phyloP scores from a whole-genome alignment of 2,113 vertebrate genomes.

The Dryoscopus gambensis region DNA sequence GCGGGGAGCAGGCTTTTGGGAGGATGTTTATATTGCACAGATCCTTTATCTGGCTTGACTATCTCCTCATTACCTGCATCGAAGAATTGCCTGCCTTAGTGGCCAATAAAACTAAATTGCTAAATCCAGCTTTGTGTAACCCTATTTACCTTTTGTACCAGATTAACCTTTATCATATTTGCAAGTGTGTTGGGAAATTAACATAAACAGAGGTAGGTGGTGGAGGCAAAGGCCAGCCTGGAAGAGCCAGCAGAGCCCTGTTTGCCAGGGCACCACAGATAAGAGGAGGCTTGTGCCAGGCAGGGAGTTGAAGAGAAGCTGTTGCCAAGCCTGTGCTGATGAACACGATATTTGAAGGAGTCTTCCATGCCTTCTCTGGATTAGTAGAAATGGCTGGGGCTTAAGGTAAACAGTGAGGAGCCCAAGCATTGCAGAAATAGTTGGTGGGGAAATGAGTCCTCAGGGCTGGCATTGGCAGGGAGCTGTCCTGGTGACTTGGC shows the following conservation, averaged over 20 bases:
- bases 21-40: slow-evolving; percentile 64
- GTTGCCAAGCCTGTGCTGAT: not conserved
- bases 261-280: slow-evolving; percentile 23
- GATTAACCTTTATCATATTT: slow-evolving; percentile 66
- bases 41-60: slow-evolving; percentile 53
- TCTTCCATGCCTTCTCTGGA: not conserved
- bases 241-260: not conserved
- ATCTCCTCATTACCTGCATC: slow-evolving; percentile 58
- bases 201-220: slow-evolving; percentile 59
- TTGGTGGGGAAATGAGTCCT: not conserved
- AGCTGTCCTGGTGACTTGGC: not conserved
- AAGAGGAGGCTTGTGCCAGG: slow-evolving; percentile 31
- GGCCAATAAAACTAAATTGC: slow-evolving; percentile 57
- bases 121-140: slow-evolving; percentile 65
- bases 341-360: not conserved
- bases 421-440: not conserved
- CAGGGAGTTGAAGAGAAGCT: not conserved
- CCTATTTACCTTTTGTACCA: slow-evolving; percentile 56
- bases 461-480: not conserved
- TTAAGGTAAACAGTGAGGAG: not conserved
- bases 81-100: slow-evolving; percentile 57
- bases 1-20: slow-evolving; percentile 22
- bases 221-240: slow-evolving; percentile 44
- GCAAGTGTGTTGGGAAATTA: slow-evolving; percentile 54
- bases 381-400: not conserved